Evolutionary conservation across 2,888 invertebrate genomes (phyloP), one percentile per base, ranked within the genome.

Genomic region (Nomada lathburiana): DNA sequence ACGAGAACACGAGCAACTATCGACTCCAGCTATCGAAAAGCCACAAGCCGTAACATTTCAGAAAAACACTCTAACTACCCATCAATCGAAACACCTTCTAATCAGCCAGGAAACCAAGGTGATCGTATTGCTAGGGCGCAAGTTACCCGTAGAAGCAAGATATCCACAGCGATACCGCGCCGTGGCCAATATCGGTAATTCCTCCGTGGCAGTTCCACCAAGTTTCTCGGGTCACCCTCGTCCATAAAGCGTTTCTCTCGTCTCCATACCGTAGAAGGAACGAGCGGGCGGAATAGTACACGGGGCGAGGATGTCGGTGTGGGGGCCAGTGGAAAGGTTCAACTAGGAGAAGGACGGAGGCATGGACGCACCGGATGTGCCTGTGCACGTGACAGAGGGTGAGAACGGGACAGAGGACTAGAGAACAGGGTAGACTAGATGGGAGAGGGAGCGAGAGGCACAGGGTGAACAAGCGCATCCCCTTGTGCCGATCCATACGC

Each of bases 401-500:
- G 79, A 81, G 71, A 77, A 75, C 71, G 78, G 76, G 78, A 83
- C 57, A 72, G 16, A 70, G 70, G 1, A 11, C 47, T 10, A 10
- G 44, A 10, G 44, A 44, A 44, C 44, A 44, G 44, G 11, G 13
- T 10, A 44, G 10, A 44, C 44, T 4, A 20, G 53, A n/a, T 82
- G 70, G 68, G 78, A 65, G 68, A 63, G 80, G 76, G 77, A 29
- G 81, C 50, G 83, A 52, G 74, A 74, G 72, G 71, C 64, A 73
- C 77, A 79, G 80, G 84, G 82, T 83, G 83, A 86, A 87, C 87
- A 74, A 84, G 83, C 80, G 84, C 84, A 85, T 86, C 86, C 85
- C 86, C 79, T 84, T 82, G 87, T 88, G 86, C 89, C 90, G 89
- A 90, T 91, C 90, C 83, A 89, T 89, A 90, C 90, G 91, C 91